Percentiles rank a stretch among this genome's conserved stretches.
Evolutionary conservation across 2,888 invertebrate genomes (phyloP).

Genomic region (Aromia moschata): DNA sequence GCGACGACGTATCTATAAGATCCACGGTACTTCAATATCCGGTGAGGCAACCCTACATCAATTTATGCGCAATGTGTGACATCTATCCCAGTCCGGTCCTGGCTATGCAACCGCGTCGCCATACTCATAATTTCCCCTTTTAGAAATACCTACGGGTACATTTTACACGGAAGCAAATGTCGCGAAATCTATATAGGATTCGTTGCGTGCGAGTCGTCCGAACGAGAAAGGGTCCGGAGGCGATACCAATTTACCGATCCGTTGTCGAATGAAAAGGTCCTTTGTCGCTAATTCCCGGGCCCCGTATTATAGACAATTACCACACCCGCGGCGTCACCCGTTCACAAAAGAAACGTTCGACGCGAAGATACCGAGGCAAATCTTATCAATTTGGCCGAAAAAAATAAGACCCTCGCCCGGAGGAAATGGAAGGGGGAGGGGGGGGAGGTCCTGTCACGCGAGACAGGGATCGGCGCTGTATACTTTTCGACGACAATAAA

Average conservation of each 20-base stretch:
- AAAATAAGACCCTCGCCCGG: not conserved
- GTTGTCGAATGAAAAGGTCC: conserved; percentile 19
- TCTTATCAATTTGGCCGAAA: conserved; percentile 13
- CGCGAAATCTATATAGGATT: conserved; percentile 7
- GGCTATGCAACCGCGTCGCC: no score
- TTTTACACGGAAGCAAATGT: not conserved
- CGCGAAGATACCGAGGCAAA: conserved; percentile 12
- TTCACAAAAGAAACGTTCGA: conserved; percentile 20
- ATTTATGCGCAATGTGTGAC: no score
- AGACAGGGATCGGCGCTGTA: not conserved
- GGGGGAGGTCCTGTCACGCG: conserved; percentile 8
- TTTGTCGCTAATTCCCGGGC: conserved; percentile 21
- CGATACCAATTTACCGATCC: conserved; percentile 22
- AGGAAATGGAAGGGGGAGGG: conserved; percentile 6
- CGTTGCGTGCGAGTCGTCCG: conserved; percentile 19
- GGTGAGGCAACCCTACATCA: no score
- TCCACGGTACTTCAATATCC: no score
- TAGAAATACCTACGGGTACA: no score
- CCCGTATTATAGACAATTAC: conserved; percentile 20
- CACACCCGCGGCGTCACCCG: conserved; percentile 5
- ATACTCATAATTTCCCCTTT: no score
- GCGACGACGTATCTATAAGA: no score
- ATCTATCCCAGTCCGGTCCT: no score
- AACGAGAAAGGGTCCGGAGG: conserved; percentile 20
- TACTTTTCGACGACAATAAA: conserved; percentile 2